These are phyloP conservation scores for Dufourea novaeangliae DNA, from an alignment of 1,140 invertebrate species.

Conservation along the genomic window DNA sequence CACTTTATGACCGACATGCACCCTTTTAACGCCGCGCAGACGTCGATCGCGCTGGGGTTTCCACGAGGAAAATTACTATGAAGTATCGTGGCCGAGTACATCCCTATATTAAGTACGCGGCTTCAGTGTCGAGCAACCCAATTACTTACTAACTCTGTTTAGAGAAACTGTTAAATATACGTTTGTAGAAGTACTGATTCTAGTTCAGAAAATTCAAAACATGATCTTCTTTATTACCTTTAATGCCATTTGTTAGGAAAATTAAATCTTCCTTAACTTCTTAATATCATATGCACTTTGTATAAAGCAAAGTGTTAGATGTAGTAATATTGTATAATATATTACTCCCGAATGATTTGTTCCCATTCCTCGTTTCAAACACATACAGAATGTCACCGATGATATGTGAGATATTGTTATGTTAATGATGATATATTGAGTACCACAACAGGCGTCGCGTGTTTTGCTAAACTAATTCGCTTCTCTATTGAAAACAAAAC, in stretches of 20 bases:
- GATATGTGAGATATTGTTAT: too few relatives aligned
- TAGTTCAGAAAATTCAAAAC: neutral
- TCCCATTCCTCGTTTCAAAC: too few relatives aligned
- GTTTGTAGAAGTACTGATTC: neutral
- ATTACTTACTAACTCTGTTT: conserved; percentile 56
- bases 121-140: conserved; percentile 1
- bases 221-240: neutral
- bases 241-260: neutral
- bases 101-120: neutral
- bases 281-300: too few relatives aligned
- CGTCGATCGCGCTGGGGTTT: conserved; percentile 18
- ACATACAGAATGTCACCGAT: too few relatives aligned
- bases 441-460: too few relatives aligned
- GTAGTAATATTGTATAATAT: too few relatives aligned
- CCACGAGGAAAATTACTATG: conserved; percentile 57
- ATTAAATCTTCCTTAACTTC: too few relatives aligned
- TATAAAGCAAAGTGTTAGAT: too few relatives aligned
- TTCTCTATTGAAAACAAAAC: too few relatives aligned
- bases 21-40: conserved; percentile 52
- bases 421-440: too few relatives aligned
- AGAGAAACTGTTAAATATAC: neutral
- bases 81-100: conserved; percentile 33
- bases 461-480: too few relatives aligned
- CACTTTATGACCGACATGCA: conserved; percentile 49
- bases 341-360: too few relatives aligned